Conservation (phyloP, 1,140 invertebrate species). For the Drosophila ogumai region DNA sequence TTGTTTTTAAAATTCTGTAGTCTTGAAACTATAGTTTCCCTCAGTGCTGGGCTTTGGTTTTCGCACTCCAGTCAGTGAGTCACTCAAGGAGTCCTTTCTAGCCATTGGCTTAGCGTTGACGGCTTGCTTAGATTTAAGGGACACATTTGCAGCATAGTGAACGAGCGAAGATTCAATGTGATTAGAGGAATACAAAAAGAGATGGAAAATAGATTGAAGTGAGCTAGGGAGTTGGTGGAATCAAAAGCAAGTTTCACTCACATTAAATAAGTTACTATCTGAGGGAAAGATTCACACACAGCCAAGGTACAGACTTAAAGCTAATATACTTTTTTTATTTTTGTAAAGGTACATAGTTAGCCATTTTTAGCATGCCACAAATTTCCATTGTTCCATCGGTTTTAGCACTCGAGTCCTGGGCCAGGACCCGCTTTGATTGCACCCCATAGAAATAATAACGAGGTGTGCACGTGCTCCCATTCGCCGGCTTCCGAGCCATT, state of each 20-base stretch:
- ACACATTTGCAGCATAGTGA: conserved; percentile 51
- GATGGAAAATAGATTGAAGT: conserved; percentile 27
- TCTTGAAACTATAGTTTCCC: neutral
- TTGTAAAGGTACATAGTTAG: neutral
- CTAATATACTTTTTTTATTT: neutral
- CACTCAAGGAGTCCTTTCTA: conserved; percentile 38
- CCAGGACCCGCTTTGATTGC: conserved; percentile 40
- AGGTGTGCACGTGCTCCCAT: conserved; percentile 40
- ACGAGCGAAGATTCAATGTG: conserved; percentile 42
- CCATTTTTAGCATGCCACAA: conserved; percentile 22
- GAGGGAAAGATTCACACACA: neutral
- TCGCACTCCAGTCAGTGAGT: conserved; percentile 35
- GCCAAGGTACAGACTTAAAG: neutral
- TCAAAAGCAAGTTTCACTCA: conserved; percentile 13
- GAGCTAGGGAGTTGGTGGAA: neutral
- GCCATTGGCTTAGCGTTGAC: conserved; percentile 71
- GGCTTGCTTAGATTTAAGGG: conserved; percentile 71
- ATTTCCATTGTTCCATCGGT: conserved; percentile 38
- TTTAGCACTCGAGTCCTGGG: conserved; percentile 15
- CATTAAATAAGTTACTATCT: neutral
- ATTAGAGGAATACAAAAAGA: conserved; percentile 53
- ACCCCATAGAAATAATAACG: conserved; percentile 49
- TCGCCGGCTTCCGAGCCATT: conserved; percentile 19
- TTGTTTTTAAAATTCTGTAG: neutral
- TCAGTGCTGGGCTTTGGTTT: conserved; percentile 5